Base-by-base conservation (phyloP, 2,888 invertebrate species). In the Phorcus lineatus region DNA sequence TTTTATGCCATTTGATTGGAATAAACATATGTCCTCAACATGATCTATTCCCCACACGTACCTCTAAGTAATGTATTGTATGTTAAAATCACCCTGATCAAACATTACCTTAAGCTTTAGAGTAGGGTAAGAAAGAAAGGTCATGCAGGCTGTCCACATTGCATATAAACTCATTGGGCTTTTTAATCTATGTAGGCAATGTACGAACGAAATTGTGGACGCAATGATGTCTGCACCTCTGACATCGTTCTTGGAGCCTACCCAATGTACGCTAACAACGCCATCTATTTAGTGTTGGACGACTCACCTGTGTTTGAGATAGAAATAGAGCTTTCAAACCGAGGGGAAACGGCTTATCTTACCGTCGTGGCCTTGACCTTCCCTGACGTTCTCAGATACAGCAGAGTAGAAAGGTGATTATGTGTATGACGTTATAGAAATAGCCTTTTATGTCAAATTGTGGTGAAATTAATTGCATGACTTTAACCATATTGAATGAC, bases 321-420 rank as follows among this genome's bases (percentile, higher is more conserved):
- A 9, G 80, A 86, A 52, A 80, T 88, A 16, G 80, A 77, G 9
- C 57, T 89, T n/a, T 80, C 81, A 13, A 89, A 89, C 78, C 78
- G 67, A n/a, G 88, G 87, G 3, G 87, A 89, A 28, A 85, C 85
- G 6, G 85, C 89, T 0, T 87, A 86, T 74, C 84, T 86, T 0
- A 86, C 89, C 0, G 78, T 82, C 4, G 82, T 88, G 19, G 80
- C 80, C 17, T 57, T 88, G 22, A 81, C 47, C 17, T 87, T 84
- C 70, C 88, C 89, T 0, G 77, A 82, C 16, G 74, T 75, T 11
- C 74, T 87, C 3, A 47, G 80, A 9, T 87, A 84, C 66, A 84
- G 80, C 6, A 81, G 84, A 47, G 77, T 80, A 0, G 16, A 36
- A n/a, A 40, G 31, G 70, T 70, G 67, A 70, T 17, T 16, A 0